Conservation (phyloP, 2,888 invertebrate genomes). For the Galerucella calmariensis region DNA sequence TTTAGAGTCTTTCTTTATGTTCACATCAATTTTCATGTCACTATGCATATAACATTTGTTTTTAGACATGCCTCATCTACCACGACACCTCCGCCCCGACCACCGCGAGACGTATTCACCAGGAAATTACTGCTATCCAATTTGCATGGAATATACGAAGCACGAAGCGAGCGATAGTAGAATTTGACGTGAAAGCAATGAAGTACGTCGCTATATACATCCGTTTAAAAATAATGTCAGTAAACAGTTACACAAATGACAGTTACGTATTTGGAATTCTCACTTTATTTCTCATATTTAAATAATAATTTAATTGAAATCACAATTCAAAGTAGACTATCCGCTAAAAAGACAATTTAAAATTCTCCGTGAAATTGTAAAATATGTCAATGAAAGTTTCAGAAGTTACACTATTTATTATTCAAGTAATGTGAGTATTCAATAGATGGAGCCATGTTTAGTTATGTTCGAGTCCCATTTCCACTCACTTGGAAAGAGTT, state of each 20-base stretch:
- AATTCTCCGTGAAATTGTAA: no score
- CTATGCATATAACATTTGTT: slow-evolving; percentile 40
- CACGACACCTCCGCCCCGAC: slow-evolving; percentile 22
- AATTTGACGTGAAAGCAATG: slow-evolving; percentile 31
- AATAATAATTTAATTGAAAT: no score
- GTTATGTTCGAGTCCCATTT: no score
- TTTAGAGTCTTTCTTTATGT: slow-evolving; percentile 45
- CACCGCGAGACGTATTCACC: slow-evolving; percentile 12
- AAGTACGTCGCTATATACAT: slow-evolving; percentile 20
- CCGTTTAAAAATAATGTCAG: slow-evolving; percentile 12
- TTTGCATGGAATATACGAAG: slow-evolving; percentile 28
- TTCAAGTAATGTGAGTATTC: no score
- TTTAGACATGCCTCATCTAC: slow-evolving; percentile 41
- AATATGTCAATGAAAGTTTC: no score
- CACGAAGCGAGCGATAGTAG: slow-evolving; percentile 6
- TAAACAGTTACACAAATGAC: slow-evolving; percentile 4
- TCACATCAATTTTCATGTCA: slow-evolving; percentile 45
- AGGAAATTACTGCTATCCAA: slow-evolving; percentile 35
- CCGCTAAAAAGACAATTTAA: no score
- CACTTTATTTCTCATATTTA: no score
- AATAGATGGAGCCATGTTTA: no score
- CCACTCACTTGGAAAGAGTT: no score
- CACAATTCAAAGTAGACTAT: no score
- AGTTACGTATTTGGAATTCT: neutral
- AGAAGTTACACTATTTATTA: no score